Conservation (phyloP, 1,140 invertebrate species). For the Nasonia giraulti region DNA sequence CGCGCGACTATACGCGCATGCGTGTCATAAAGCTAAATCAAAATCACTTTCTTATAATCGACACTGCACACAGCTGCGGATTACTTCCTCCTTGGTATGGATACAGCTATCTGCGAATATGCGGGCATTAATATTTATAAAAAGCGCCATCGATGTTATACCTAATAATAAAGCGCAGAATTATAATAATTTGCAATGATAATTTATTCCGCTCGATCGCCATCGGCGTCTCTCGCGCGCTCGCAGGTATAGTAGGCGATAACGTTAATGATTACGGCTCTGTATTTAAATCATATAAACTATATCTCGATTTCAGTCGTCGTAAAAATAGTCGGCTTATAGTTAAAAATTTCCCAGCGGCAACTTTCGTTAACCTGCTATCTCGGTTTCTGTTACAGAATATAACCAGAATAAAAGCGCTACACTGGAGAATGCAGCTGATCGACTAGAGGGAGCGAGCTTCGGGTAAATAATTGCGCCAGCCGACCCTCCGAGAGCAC, state of each 20-base stretch:
- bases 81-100: not conserved
- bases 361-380: not conserved
- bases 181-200: conserved; percentile 12
- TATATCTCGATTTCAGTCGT: not conserved
- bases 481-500: no score
- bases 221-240: not conserved
- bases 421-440: not conserved
- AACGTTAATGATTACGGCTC: no score
- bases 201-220: not conserved
- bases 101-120: not conserved
- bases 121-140: not conserved
- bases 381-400: not conserved
- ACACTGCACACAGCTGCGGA: not conserved
- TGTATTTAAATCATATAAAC: not conserved
- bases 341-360: not conserved
- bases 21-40: not conserved
- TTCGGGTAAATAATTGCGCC: no score
- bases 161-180: not conserved
- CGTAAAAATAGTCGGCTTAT: no score
- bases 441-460: not conserved
- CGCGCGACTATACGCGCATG: not conserved
- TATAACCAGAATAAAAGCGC: not conserved
- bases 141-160: not conserved
- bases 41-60: conserved; percentile 10
- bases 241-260: no score